Evolutionary conservation across 2,888 invertebrate species (phyloP).

Genomic region (Amitus sp.): DNA sequence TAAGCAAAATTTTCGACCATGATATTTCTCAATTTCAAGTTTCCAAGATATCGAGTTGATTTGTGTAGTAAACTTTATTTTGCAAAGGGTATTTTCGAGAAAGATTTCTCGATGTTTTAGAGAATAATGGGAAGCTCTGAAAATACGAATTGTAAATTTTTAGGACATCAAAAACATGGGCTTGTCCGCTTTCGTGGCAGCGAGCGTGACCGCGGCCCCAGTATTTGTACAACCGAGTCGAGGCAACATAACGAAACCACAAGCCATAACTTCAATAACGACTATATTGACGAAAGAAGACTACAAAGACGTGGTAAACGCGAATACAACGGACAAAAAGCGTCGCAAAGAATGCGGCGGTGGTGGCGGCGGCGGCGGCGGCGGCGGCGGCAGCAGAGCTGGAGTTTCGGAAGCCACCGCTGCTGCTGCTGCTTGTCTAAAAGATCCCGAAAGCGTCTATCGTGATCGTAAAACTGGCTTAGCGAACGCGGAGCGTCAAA

Average conservation of each 20-base stretch:
- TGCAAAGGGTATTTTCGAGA: too few relatives aligned
- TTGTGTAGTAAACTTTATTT: too few relatives aligned
- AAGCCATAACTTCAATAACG: constrained; percentile 90
- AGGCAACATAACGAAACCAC: constrained; percentile 84
- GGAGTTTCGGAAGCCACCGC: too few relatives aligned
- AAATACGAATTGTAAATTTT: background rate
- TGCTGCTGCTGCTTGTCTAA: too few relatives aligned
- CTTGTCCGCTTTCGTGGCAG: constrained; percentile 74
- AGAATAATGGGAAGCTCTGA: too few relatives aligned
- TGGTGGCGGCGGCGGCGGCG: constrained; percentile 39
- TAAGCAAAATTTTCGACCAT: too few relatives aligned
- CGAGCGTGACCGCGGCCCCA: constrained; percentile 70
- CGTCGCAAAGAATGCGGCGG: constrained; percentile 68
- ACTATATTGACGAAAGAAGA: constrained; percentile 88
- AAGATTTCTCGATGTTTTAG: too few relatives aligned
- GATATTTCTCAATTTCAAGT: too few relatives aligned
- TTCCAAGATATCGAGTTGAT: too few relatives aligned
- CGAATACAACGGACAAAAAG: constrained; percentile 75
- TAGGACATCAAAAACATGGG: constrained; percentile 82
- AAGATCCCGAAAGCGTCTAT: constrained; percentile 59
- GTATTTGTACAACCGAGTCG: constrained; percentile 73
- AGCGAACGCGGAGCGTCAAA: constrained; percentile 59
- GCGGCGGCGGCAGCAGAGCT: too few relatives aligned
- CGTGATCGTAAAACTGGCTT: constrained; percentile 55
- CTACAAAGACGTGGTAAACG: constrained; percentile 76